Base-by-base conservation (phyloP, 2,797 vertebrate species). In the Discoglossus pictus region DNA sequence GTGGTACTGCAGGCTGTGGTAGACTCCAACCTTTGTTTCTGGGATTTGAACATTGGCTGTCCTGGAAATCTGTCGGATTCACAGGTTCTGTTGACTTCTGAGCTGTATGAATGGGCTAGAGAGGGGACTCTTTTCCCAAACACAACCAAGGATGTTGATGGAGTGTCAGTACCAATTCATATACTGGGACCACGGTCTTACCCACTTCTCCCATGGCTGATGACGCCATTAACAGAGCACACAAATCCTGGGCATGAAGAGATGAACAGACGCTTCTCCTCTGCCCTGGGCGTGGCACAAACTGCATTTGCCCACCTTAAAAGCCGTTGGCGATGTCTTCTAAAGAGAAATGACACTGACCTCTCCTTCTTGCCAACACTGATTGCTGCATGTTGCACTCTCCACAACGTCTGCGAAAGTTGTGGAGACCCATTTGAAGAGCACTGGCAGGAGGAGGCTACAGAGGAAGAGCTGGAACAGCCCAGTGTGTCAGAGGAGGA, bases 21-120 rank as follows among this genome's bases (percentile, higher is more conserved):
- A 1, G 88, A 86, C 1, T 86, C 85, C 0, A 73, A 74, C 0
- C 89, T 89, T 0, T 87, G 86, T 12, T 91, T 93, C 78, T 92
- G 90, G 90, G 91, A 91, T 11, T 82, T 92, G 2, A 90, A 89
- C 11, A 86, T 90, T 1, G 89, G 89, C 18, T 91, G 90, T 58
- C 91, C 89, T 0, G 91, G 87, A 0, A 82, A 86, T 17, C 85
- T 85, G 0, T 86, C 90, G 4, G 86, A 91, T n/a, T 71, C 76
- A 1, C 85, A 83, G 11, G 86, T 88, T 47, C 61, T 90, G 7
- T 80, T 86, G 72, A 82, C 82, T 34, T 92, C 84, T 0, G 82
- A 80, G 0, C 82, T 92, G 1, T 87, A 86, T 74, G 74, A 76
- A 10, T 82, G 81, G n/a, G 87, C 82, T 12, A 75, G 75, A 13